Percentiles rank a stretch among this genome's conserved stretches.
phyloP scores from a whole-genome alignment of 2,888 invertebrate species.

The Limnephilus rhombicus region DNA sequence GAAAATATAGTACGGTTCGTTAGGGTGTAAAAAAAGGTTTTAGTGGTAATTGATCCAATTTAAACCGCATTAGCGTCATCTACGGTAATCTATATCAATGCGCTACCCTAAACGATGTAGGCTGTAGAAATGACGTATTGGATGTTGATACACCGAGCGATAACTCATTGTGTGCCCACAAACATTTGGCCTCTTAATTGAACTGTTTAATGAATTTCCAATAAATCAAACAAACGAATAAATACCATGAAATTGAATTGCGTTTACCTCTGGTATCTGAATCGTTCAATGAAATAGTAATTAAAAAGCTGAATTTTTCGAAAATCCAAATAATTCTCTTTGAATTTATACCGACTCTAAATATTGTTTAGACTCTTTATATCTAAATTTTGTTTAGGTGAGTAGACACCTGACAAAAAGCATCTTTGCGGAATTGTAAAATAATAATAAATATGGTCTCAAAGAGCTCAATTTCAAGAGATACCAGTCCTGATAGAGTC shows the following conservation, averaged over 20 bases:
- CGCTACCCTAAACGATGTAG: neutral
- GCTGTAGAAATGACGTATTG: neutral
- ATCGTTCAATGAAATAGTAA: neutral
- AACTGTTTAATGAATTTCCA: slow-evolving; percentile 1
- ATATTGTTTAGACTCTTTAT: no score
- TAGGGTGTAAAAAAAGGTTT: neutral
- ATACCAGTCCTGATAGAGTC: no score
- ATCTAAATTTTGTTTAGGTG: no score
- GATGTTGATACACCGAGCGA: neutral
- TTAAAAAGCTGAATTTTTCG: neutral
- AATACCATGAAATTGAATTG: neutral
- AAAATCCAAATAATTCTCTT: neutral
- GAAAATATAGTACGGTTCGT: neutral
- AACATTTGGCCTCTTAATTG: neutral
- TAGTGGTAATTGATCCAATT: neutral
- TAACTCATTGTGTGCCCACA: neutral
- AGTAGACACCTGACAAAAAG: no score
- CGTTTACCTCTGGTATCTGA: neutral
- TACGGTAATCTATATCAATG: neutral
- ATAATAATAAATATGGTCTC: no score
- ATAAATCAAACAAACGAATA: neutral
- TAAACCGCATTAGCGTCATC: neutral
- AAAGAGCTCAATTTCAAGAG: no score
- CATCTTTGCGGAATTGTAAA: no score
- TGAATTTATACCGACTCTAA: no score